Conservation (phyloP, 2,888 invertebrate species). For the Serrognathus titanus region DNA sequence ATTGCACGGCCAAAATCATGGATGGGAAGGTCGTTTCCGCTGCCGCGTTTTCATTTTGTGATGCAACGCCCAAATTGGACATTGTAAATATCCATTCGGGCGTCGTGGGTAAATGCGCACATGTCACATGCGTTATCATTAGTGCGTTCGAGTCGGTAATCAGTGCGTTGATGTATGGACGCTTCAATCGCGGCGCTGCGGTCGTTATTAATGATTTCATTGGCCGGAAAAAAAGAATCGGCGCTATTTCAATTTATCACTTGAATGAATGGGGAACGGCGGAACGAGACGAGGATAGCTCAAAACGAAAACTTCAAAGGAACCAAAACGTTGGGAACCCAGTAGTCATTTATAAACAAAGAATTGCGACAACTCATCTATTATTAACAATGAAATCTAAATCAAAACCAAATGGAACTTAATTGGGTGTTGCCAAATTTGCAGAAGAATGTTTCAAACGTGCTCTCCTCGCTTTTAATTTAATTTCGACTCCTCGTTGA, state of each 20-base stretch:
- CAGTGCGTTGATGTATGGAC: conserved; percentile 3
- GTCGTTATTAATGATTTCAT: conserved; percentile 16
- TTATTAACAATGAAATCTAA: no score
- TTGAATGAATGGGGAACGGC: neutral
- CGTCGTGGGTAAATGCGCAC: conserved; percentile 22
- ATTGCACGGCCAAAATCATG: neutral
- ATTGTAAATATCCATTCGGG: conserved; percentile 23
- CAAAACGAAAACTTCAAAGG: no score
- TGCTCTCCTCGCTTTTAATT: no score
- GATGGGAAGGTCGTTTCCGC: neutral
- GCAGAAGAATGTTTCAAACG: no score
- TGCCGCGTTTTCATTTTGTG: neutral
- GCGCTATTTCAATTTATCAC: conserved; percentile 15
- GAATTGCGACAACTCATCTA: no score
- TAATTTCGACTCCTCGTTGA: no score
- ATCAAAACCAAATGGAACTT: no score
- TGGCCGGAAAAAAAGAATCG: conserved; percentile 11
- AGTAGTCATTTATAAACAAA: no score
- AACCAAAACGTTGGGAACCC: no score
- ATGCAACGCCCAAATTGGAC: conserved; percentile 9
- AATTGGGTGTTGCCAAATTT: no score
- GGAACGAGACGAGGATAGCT: no score
- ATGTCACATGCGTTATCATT: conserved; percentile 15
- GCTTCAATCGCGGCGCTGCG: conserved; percentile 1
- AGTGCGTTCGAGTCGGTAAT: conserved; percentile 5